Percentiles rank a stretch among this genome's conserved stretches.
phyloP scores from a whole-genome alignment of 2,797 vertebrate species.

The Oreonectes daqikongensis region DNA sequence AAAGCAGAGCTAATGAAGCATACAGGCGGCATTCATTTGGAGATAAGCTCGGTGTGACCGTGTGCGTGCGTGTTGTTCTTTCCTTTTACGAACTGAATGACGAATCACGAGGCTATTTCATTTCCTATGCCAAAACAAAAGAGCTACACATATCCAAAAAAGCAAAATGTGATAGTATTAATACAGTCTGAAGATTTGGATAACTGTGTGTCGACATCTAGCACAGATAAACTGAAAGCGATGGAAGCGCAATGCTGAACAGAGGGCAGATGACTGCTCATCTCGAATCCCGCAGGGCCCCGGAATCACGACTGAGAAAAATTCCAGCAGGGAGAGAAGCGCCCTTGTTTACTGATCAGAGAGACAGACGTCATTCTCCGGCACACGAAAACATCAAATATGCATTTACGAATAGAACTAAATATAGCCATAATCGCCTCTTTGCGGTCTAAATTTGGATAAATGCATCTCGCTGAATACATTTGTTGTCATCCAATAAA shows the following conservation, averaged over 20 bases:
- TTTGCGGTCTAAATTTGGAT: conserved; percentile 10
- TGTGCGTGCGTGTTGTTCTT: conserved; percentile 39
- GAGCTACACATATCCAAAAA: not conserved
- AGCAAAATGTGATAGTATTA: not conserved
- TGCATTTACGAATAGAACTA: conserved; percentile 49
- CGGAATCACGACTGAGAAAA: conserved; percentile 68
- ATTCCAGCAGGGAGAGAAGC: conserved; percentile 71
- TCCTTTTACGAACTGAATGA: conserved; percentile 39
- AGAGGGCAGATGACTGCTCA: conserved; percentile 61
- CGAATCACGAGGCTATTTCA: conserved; percentile 22
- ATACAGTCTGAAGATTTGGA: not conserved
- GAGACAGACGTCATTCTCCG: conserved; percentile 52
- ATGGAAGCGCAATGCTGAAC: conserved; percentile 28
- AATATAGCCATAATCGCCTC: not conserved
- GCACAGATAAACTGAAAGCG: conserved; percentile 13
- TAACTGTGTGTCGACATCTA: not conserved
- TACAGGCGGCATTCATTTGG: conserved; percentile 98
- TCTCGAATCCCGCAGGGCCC: conserved; percentile 65
- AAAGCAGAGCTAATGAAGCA: conserved; percentile 99
- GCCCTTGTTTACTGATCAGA: conserved; percentile 65
- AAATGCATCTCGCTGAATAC: no score
- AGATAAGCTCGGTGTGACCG: conserved; percentile 83
- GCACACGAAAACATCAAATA: conserved; percentile 61
- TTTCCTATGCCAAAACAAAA: not conserved
- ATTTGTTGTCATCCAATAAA: no score